Evolutionary conservation across 2,888 invertebrate genomes (phyloP).

Genomic region (Strigamia transsilvanica): DNA sequence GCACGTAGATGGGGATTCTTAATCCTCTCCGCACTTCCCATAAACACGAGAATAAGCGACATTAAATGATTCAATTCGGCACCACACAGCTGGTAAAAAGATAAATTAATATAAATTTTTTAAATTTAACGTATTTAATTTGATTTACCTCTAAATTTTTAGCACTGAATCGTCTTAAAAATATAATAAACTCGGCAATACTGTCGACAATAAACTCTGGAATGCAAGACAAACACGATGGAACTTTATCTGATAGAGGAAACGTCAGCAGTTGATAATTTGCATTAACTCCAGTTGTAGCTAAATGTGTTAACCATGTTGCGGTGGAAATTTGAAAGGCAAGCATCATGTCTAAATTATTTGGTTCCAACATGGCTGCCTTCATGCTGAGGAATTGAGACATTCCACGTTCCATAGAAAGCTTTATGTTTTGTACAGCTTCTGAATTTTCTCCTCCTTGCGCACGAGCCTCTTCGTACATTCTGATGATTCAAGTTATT

Average conservation of each 20-base stretch:
- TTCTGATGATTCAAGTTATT: constrained; percentile 61
- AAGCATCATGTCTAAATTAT: constrained; percentile 74
- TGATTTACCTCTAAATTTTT: constrained; percentile 70
- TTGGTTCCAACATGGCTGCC: constrained; percentile 79
- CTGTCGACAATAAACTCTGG: constrained; percentile 93
- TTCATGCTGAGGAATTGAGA: constrained; percentile 58
- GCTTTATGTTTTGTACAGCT: constrained; percentile 70
- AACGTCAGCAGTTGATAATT: constrained; percentile 60
- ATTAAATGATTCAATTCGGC: constrained; percentile 63
- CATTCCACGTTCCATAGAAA: constrained; percentile 58
- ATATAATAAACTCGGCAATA: constrained; percentile 80
- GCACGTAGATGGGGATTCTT: constrained; percentile 94
- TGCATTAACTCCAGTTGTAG: constrained; percentile 60
- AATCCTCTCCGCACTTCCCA: constrained; percentile 83
- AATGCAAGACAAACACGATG: constrained; percentile 71
- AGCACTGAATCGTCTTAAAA: constrained; percentile 73
- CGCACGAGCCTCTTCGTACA: constrained; percentile 74
- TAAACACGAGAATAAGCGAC: constrained; percentile 79
- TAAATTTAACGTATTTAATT: neutral
- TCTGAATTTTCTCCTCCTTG: constrained; percentile 69
- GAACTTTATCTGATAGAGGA: constrained; percentile 61
- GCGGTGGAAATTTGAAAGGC: constrained; percentile 83
- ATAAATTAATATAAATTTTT: constrained; percentile 22
- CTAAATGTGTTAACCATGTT: constrained; percentile 86
- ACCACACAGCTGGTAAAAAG: constrained; percentile 56